Evolutionary conservation across 2,797 vertebrate genomes (phyloP).

Genomic region (Vespertilio murinus): DNA sequence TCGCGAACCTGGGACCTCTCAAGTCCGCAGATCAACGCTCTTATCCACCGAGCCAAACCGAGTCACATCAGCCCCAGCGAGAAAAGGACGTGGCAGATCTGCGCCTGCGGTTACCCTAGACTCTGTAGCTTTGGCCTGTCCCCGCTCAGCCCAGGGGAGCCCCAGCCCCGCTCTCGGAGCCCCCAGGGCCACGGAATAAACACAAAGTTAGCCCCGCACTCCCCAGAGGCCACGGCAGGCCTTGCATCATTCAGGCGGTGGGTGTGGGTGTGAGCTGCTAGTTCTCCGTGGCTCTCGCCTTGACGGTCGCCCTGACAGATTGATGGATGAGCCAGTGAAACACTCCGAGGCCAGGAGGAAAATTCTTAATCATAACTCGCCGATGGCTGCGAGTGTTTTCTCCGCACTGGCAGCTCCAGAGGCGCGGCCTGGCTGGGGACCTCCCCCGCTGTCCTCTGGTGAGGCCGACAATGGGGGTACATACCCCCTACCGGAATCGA

Average conservation of each 20-base stretch:
- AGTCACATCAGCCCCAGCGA: neutral
- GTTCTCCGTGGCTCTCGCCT: slow-evolving; percentile 61
- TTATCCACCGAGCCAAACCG: neutral
- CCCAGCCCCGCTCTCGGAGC: neutral
- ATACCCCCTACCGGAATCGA: too few species aligned
- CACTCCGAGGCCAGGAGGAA: slow-evolving; percentile 63
- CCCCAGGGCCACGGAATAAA: neutral
- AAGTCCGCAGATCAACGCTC: too few species aligned
- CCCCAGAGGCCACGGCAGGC: neutral
- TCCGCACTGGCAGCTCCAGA: neutral
- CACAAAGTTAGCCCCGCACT: neutral
- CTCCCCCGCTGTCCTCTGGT: neutral
- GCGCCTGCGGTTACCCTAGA: accelerated
- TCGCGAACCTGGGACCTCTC: too few species aligned
- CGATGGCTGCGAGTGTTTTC: slow-evolving; percentile 22
- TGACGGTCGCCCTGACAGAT: slow-evolving; percentile 56
- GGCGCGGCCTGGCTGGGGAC: neutral
- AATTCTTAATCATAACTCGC: slow-evolving; percentile 72
- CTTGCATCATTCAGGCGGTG: slow-evolving; percentile 75
- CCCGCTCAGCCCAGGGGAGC: neutral
- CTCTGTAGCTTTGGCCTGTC: neutral
- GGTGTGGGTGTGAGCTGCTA: slow-evolving; percentile 71
- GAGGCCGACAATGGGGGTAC: too few species aligned
- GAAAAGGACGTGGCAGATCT: neutral
- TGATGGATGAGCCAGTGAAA: slow-evolving; percentile 77